phyloP scores from a whole-genome alignment of 2,113 vertebrate species.

The Bothrops jararaca region DNA sequence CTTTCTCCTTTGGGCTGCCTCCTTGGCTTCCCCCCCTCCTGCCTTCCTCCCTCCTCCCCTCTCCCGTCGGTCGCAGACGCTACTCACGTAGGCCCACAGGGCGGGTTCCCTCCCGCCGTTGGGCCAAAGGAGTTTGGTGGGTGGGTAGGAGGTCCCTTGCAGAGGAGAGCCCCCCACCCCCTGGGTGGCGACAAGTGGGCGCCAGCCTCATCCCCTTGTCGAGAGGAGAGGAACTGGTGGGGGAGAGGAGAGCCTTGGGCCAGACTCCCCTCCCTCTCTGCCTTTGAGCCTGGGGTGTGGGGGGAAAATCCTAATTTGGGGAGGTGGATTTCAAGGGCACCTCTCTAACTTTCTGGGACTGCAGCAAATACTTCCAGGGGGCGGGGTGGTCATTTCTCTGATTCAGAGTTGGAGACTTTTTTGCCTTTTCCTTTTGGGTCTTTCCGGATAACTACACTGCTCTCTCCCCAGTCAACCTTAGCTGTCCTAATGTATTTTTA shows the following conservation, averaged over 20 bases:
- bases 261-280: background rate
- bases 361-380: background rate
- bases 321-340: background rate
- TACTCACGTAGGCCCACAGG: background rate
- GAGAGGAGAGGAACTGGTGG: background rate
- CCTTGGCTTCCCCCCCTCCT: constrained; percentile 5
- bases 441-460: background rate
- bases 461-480: background rate
- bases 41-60: background rate
- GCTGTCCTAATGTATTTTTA: background rate
- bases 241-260: background rate
- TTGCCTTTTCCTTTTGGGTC: background rate
- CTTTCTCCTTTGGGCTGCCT: background rate
- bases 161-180: background rate
- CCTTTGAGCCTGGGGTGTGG: background rate
- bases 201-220: background rate
- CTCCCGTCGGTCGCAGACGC: background rate
- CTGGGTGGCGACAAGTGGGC: background rate
- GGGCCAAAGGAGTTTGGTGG: background rate
- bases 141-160: background rate
- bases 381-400: background rate
- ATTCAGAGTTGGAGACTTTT: background rate
- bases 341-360: constrained; percentile 18
- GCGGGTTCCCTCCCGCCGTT: background rate
- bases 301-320: background rate